These are phyloP conservation scores for Lissocephala sabroskyi DNA, from an alignment of 2,888 invertebrate species.

Conservation along the genomic window DNA sequence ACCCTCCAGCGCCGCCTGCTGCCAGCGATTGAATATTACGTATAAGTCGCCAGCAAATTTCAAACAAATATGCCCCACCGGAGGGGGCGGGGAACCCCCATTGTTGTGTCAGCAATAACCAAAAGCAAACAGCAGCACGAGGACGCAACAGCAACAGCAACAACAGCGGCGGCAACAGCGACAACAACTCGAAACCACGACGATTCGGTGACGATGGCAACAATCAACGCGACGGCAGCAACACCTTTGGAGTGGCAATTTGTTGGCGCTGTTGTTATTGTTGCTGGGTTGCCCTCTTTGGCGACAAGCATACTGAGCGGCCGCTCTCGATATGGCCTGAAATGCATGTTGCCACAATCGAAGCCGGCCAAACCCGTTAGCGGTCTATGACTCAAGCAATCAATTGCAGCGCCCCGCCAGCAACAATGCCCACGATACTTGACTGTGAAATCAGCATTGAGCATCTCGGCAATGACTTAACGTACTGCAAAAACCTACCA, in stretches of 20 bases:
- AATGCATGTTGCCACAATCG: not conserved
- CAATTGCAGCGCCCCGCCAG: conserved; percentile 37
- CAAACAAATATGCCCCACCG: conserved; percentile 5
- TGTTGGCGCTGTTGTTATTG: conserved; percentile 40
- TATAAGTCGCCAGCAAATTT: conserved; percentile 3
- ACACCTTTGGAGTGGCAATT: conserved; percentile 64
- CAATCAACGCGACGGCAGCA: conserved; percentile 37
- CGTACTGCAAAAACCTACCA: conserved; percentile 35
- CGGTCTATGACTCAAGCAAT: conserved; percentile 58
- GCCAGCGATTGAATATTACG: conserved; percentile 10
- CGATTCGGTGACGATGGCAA: conserved; percentile 24
- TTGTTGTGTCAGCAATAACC: conserved; percentile 57
- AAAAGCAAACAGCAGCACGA: conserved; percentile 36
- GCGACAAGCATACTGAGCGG: conserved; percentile 47
- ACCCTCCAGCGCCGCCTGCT: no score
- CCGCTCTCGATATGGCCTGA: conserved; percentile 2
- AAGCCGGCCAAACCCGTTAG: conserved; percentile 41
- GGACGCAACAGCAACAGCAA: conserved; percentile 5
- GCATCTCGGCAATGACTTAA: conserved; percentile 60
- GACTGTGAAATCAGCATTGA: conserved; percentile 51
- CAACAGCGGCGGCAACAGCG: conserved; percentile 23
- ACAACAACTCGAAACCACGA: conserved; percentile 15
- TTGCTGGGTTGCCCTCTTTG: conserved; percentile 27
- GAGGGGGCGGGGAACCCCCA: conserved; percentile 18
- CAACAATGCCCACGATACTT: conserved; percentile 27